Evolutionary conservation across 2,797 vertebrate species (phyloP), one percentile per base, ranked within the genome.

Genomic region (Oreochromis mossambicus): DNA sequence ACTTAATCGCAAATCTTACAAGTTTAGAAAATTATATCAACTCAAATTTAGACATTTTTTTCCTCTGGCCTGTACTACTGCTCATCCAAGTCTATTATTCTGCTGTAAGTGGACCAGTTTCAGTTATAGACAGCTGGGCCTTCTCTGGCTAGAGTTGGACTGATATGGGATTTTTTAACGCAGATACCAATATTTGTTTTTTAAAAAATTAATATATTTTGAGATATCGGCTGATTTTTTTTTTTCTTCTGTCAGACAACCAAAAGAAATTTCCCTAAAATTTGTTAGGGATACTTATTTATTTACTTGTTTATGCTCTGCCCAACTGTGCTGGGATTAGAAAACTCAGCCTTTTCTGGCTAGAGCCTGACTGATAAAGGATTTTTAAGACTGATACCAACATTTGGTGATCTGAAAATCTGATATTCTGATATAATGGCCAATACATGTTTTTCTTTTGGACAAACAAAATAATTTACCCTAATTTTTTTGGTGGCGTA

Each of bases 1-100:
- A 91, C 81, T 86, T 17, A 88, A 89, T 32, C 19, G 81, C 52
- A 89, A 85, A 90, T 86, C 81, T 51, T 91, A 92, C 82, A 91
- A 34, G 76, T 88, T 86, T 82, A 82, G 46, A 88, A 89, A 92
- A 91, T 85, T 51, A 90, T 82, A 84, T 90, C 14, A 90, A 88
- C 63, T 87, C 24, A 50, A 5, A 32, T 29, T 12, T 2, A 48
- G 10, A 32, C 6, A 1, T 50, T 3, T 73, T 11, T n/a, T 32
- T 3, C 43, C 24, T 73, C 68, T 19, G 24, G 68, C 43, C 43
- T 50, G 43, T 12, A 32, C 24, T 73, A 4, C 24, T 32, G 10
- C 26, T 73, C 41, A 73, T 48, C 43, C 68, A 73, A 2, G 3
- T 32, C 41, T 29, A 1, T 48, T n/a, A 29, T n/a, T 32, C 41